Evolutionary conservation across 2,113 vertebrate genomes (phyloP).

Genomic region (Cairina moschata): DNA sequence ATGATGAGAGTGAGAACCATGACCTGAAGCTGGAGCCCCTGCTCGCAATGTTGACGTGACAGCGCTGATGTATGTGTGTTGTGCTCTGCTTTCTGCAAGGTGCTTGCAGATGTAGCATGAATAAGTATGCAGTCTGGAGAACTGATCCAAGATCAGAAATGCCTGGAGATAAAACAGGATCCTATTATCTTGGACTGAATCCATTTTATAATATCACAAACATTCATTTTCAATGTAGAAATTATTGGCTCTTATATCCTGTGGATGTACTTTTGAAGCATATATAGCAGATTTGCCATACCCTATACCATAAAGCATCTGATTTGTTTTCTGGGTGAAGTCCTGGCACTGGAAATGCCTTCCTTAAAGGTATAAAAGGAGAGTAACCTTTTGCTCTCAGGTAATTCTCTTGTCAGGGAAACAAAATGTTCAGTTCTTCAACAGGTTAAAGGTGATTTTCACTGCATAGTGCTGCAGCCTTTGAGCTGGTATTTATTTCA

Average conservation of each 20-base stretch:
- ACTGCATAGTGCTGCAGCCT: neutral
- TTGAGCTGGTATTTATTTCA: neutral
- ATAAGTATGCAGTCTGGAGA: neutral
- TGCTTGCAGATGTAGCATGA: neutral
- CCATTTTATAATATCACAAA: neutral
- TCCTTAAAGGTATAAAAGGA: neutral
- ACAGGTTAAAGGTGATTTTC: neutral
- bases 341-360: neutral
- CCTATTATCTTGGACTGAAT: neutral
- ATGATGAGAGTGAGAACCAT: neutral
- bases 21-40: neutral
- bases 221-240: neutral
- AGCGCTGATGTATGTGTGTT: too few species aligned
- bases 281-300: neutral
- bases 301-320: neutral
- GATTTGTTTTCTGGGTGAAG: neutral
- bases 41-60: neutral
- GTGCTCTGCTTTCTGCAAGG: neutral
- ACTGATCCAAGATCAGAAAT: neutral
- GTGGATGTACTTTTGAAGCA: neutral
- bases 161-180: neutral
- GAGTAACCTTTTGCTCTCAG: neutral
- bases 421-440: neutral
- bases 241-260: neutral
- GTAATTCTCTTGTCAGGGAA: neutral